Evolutionary conservation across 2,797 vertebrate genomes (phyloP).

Genomic region (Acanthurus lineatus): DNA sequence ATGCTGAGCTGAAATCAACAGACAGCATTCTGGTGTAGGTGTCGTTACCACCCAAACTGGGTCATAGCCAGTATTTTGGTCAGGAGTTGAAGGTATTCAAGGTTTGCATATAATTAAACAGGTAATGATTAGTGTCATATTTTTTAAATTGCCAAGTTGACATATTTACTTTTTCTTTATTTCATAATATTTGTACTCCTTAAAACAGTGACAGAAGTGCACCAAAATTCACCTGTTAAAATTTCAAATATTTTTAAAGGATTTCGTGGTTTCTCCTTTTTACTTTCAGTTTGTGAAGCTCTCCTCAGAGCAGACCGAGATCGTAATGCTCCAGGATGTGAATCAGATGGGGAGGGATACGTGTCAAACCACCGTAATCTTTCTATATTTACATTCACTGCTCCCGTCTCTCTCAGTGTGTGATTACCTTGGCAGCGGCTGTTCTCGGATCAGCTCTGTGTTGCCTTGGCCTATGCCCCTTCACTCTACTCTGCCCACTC

Average conservation of each 20-base stretch:
- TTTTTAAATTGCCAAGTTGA: slow-evolving; percentile 7
- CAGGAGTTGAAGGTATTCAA: background rate
- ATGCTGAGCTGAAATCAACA: too few species aligned
- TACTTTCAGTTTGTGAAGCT: background rate
- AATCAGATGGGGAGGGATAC: slow-evolving; percentile 61
- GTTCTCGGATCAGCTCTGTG: slow-evolving; percentile 62
- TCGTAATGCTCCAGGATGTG: slow-evolving; percentile 56
- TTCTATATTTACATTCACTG: slow-evolving; percentile 66
- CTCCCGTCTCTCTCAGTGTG: slow-evolving; percentile 42
- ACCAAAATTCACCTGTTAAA: background rate
- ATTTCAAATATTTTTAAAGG: background rate
- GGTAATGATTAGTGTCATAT: background rate
- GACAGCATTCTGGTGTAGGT: too few species aligned
- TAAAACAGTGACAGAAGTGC: background rate
- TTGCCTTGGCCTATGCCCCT: slow-evolving; percentile 66
- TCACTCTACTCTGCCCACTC: slow-evolving; percentile 68
- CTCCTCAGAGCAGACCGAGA: slow-evolving; percentile 28
- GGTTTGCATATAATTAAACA: background rate
- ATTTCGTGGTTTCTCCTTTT: slow-evolving; percentile 7
- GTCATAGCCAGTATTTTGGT: background rate
- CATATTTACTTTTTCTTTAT: background rate
- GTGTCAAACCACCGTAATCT: slow-evolving; percentile 64
- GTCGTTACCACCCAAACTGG: background rate
- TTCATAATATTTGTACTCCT: background rate
- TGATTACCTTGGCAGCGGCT: slow-evolving; percentile 70